Evolutionary conservation across 2,888 invertebrate species (phyloP).

Genomic region (Subacronicta megacephala): DNA sequence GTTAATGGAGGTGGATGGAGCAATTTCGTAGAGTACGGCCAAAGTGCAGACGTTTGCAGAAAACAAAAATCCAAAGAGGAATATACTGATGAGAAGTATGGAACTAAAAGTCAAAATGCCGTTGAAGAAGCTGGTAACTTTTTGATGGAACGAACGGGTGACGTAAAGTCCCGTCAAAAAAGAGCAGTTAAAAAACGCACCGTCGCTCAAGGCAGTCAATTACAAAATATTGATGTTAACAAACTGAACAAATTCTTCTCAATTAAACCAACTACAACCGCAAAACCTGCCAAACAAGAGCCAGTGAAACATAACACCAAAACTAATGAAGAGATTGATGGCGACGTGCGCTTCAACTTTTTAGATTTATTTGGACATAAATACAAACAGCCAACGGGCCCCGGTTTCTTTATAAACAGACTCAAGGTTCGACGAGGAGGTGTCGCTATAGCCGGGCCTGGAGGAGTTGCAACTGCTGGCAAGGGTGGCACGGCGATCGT

Average conservation of each 20-base stretch:
- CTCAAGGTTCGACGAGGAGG: conserved; percentile 93
- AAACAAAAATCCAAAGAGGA: conserved; percentile 70
- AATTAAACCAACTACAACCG: conserved; percentile 60
- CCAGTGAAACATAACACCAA: conserved; percentile 63
- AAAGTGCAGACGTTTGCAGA: conserved; percentile 87
- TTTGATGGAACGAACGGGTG: conserved; percentile 36
- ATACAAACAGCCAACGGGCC: conserved; percentile 80
- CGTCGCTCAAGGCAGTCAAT: conserved; percentile 59
- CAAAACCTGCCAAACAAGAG: conserved; percentile 68
- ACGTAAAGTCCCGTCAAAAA: conserved; percentile 64
- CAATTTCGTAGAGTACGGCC: conserved; percentile 90
- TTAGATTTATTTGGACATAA: conserved; percentile 73
- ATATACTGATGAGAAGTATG: conserved; percentile 22
- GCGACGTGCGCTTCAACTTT: conserved; percentile 71
- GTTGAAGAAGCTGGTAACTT: conserved; percentile 26
- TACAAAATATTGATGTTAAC: conserved; percentile 64
- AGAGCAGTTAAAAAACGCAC: conserved; percentile 78
- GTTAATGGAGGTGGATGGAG: conserved; percentile 86
- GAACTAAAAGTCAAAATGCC: conserved; percentile 18
- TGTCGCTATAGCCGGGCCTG: conserved; percentile 94
- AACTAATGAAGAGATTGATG: conserved; percentile 61
- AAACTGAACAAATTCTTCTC: conserved; percentile 70
- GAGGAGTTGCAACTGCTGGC: conserved; percentile 95
- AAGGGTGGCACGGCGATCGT: conserved; percentile 95
- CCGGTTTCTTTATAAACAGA: conserved; percentile 92